phyloP scores from a whole-genome alignment of 2,797 vertebrate genomes.

The Falco peregrinus region DNA sequence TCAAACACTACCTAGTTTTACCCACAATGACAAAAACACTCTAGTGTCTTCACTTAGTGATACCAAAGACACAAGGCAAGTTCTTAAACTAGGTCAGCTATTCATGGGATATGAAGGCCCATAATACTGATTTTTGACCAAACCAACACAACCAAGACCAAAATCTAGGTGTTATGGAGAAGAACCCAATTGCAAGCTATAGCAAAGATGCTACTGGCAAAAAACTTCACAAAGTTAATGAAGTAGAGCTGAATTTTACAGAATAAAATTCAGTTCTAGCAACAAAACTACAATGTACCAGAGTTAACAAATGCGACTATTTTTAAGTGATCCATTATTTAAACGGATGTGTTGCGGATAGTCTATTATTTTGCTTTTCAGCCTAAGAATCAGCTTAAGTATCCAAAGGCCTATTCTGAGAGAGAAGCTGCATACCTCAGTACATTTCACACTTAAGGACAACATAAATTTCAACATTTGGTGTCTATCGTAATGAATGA shows the following conservation, averaged over 20 bases:
- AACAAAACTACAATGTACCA: neutral
- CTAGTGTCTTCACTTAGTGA: neutral
- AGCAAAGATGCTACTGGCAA: neutral
- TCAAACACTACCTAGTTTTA: neutral
- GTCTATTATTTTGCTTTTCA: neutral
- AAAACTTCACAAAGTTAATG: neutral
- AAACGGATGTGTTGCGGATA: fast-evolving
- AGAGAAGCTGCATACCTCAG: neutral
- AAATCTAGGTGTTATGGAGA: neutral
- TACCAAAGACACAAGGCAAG: neutral
- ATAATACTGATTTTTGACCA: neutral
- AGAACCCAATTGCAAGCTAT: neutral
- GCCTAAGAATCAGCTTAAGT: neutral
- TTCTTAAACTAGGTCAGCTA: neutral
- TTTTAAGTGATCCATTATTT: neutral
- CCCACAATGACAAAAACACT: neutral
- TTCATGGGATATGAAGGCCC: neutral
- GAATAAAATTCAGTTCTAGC: neutral
- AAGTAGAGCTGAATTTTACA: neutral
- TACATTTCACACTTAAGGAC: neutral
- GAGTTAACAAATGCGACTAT: neutral
- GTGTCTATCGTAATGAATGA: neutral
- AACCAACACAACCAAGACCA: neutral
- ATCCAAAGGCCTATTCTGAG: neutral
- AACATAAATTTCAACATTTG: neutral